These are phyloP conservation scores for Lycocerus yunnanus DNA, from an alignment of 2,888 invertebrate species.

Conservation along the genomic window DNA sequence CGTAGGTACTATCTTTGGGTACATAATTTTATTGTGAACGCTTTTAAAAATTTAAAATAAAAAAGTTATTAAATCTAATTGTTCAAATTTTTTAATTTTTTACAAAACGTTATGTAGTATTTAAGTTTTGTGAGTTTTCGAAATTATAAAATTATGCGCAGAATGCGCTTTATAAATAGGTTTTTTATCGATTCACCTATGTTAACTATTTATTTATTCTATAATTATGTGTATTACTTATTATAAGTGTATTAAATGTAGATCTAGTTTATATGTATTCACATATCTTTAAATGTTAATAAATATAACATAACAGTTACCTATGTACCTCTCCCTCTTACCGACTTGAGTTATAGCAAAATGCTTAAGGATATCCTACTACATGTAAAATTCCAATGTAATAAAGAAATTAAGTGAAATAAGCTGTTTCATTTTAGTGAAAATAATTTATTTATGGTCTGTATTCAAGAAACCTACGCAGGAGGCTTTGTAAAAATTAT, in stretches of 20 bases:
- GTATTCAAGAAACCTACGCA: no score
- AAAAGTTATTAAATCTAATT: background rate
- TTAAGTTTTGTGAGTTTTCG: background rate
- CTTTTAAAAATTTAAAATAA: background rate
- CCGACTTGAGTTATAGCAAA: background rate
- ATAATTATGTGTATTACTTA: background rate
- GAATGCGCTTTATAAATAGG: background rate
- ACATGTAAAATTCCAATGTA: background rate
- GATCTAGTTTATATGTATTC: slow-evolving; percentile 15
- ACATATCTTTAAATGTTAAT: slow-evolving; percentile 23
- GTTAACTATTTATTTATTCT: background rate
- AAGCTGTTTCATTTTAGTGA: background rate
- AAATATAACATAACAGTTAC: slow-evolving; percentile 4
- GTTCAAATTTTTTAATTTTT: background rate
- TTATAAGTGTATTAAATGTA: slow-evolving; percentile 22
- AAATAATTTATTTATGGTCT: no score
- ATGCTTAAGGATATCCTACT: background rate
- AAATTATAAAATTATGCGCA: background rate
- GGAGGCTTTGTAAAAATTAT: no score
- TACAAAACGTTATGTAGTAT: background rate
- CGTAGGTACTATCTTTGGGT: background rate
- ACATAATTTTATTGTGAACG: background rate
- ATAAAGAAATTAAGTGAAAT: background rate
- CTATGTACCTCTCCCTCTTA: background rate
- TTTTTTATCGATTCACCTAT: background rate